Percentiles rank a stretch among this genome's conserved stretches.
Conservation (phyloP, 2,888 invertebrate species). For the Petrolisthes cinctipes region DNA sequence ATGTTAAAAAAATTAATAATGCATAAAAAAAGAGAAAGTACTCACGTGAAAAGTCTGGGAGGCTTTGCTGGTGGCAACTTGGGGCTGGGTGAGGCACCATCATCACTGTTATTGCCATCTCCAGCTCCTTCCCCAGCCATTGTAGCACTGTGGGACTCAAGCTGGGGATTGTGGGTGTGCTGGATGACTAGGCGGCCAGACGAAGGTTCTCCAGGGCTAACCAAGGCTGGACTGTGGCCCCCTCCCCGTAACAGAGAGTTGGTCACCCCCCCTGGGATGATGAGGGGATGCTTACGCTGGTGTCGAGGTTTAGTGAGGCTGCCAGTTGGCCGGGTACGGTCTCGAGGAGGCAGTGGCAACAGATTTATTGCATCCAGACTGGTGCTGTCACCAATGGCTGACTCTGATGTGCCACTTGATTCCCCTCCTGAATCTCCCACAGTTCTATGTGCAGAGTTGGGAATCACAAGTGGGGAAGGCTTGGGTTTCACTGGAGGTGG, state of each 20-base stretch:
- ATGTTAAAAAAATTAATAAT: not conserved
- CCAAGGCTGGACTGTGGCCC: slow-evolving; percentile 42
- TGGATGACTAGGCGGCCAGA: slow-evolving; percentile 58
- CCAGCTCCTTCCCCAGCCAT: slow-evolving; percentile 25
- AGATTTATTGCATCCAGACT: slow-evolving; percentile 73
- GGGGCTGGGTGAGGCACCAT: slow-evolving; percentile 25
- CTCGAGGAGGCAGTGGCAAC: slow-evolving; percentile 84
- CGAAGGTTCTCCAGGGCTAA: slow-evolving; percentile 40
- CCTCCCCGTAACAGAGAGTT: slow-evolving; percentile 60
- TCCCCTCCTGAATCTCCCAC: slow-evolving; percentile 27
- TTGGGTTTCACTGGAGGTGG: slow-evolving; percentile 66
- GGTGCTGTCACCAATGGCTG: slow-evolving; percentile 35
- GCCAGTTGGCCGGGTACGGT: slow-evolving; percentile 75
- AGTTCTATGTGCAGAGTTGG: slow-evolving; percentile 57
- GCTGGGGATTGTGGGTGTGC: slow-evolving; percentile 62
- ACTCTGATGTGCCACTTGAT: slow-evolving; percentile 30
- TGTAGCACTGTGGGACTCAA: slow-evolving; percentile 50
- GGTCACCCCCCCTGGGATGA: slow-evolving; percentile 76
- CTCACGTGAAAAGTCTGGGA: slow-evolving; percentile 65
- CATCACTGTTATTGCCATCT: slow-evolving; percentile 21
- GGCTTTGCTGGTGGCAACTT: slow-evolving; percentile 65
- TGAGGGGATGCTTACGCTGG: slow-evolving; percentile 84
- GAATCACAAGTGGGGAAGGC: slow-evolving; percentile 65
- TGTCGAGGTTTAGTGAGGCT: slow-evolving; percentile 79
- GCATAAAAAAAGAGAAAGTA: not conserved